These are phyloP conservation scores for Morpho deidamia DNA, from an alignment of 2,888 invertebrate species.

Conservation along the genomic window DNA sequence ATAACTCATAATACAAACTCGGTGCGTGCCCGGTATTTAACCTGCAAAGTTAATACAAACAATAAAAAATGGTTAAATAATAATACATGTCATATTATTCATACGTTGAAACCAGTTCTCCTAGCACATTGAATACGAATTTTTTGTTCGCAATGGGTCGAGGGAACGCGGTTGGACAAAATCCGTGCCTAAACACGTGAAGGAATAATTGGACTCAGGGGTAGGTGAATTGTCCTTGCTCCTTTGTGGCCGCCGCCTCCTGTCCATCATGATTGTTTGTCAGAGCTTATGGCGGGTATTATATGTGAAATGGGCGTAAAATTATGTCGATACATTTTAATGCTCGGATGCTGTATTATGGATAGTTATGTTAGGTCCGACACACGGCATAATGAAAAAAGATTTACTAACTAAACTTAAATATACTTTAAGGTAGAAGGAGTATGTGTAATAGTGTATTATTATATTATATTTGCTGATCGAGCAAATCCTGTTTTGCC, in stretches of 20 bases:
- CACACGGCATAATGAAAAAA: slow-evolving; percentile 47
- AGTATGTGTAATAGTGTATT: no score
- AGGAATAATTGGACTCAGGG: slow-evolving; percentile 55
- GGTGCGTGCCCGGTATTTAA: no score
- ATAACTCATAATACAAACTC: no score
- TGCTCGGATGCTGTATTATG: slow-evolving; percentile 44
- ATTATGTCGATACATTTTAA: slow-evolving; percentile 58
- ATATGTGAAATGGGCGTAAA: slow-evolving; percentile 64
- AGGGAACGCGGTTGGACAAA: slow-evolving; percentile 41
- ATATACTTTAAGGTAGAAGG: not conserved
- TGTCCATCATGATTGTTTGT: slow-evolving; percentile 65
- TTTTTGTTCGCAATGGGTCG: slow-evolving; percentile 1
- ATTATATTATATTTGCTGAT: no score
- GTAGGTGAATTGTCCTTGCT: slow-evolving; percentile 47
- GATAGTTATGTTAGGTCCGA: slow-evolving; percentile 55
- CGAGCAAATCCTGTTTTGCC: no score
- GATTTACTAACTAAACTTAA: slow-evolving; percentile 33
- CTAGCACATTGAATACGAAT: not conserved
- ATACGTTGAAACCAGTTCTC: no score
- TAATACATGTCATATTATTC: no score
- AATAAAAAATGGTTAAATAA: no score
- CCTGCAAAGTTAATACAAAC: no score
- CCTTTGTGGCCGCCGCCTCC: slow-evolving; percentile 56
- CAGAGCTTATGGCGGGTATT: slow-evolving; percentile 38
- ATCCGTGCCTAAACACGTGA: slow-evolving; percentile 36